A percentile compares a stretch with the other conserved stretches of the same genome.
These are phyloP conservation scores for Epinephelus fuscoguttatus DNA, from an alignment of 2,113 vertebrate genomes.

Conservation along the genomic window DNA sequence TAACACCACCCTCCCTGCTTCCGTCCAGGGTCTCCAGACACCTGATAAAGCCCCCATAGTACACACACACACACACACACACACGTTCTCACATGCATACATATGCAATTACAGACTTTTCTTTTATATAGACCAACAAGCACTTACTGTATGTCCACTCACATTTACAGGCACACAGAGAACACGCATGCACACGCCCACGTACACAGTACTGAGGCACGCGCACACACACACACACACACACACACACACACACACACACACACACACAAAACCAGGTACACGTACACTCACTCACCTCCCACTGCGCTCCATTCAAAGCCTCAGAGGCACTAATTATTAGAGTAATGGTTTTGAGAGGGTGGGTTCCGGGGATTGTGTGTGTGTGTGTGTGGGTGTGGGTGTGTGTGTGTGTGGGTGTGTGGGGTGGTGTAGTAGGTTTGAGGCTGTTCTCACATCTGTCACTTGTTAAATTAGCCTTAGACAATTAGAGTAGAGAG, in stretches of 20 bases:
- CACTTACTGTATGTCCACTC: slow-evolving; percentile 43
- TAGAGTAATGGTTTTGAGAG: slow-evolving; percentile 84
- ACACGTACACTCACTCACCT: slow-evolving; percentile 61
- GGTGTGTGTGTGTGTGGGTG: slow-evolving; percentile 42
- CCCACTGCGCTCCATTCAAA: slow-evolving; percentile 81
- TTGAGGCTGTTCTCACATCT: slow-evolving; percentile 81
- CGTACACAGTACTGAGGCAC: slow-evolving; percentile 27
- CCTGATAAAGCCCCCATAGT: slow-evolving; percentile 79
- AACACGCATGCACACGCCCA: slow-evolving; percentile 21
- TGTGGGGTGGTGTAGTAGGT: slow-evolving; percentile 35
- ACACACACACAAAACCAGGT: slow-evolving; percentile 19
- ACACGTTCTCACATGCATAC: slow-evolving; percentile 12
- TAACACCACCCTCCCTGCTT: slow-evolving; percentile 77
- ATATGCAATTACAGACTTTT: slow-evolving; percentile 54
- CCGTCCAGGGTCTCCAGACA: slow-evolving; percentile 80
- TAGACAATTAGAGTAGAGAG: slow-evolving; percentile 73
- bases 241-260: slow-evolving; percentile 18
- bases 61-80: slow-evolving; percentile 19
- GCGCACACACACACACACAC: slow-evolving; percentile 36
- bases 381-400: slow-evolving; percentile 44
- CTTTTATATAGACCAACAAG: slow-evolving; percentile 29
- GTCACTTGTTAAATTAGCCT: slow-evolving; percentile 84
- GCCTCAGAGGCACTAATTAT: slow-evolving; percentile 88
- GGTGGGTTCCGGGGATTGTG: slow-evolving; percentile 70
- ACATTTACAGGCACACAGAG: slow-evolving; percentile 41